A percentile compares a stretch with the other conserved stretches of the same genome.
Evolutionary conservation across 2,113 vertebrate species (phyloP).

Genomic region (Gambusia holbrooki): DNA sequence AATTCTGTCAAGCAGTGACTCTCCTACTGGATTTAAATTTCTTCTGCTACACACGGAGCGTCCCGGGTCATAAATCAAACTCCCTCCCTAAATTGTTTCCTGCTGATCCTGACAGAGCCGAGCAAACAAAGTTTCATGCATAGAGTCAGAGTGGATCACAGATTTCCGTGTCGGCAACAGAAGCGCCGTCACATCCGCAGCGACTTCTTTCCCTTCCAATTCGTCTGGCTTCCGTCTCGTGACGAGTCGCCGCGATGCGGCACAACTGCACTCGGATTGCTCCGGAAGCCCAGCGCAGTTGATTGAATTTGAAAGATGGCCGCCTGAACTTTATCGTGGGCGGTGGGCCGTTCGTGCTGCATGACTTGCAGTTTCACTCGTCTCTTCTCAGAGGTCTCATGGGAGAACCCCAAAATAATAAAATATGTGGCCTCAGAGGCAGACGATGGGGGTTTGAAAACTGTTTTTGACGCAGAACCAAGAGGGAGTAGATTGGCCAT

Average conservation of each 20-base stretch:
- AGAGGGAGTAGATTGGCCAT: conserved; percentile 10
- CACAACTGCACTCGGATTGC: background rate
- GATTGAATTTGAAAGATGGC: conserved; percentile 31
- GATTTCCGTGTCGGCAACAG: conserved; percentile 19
- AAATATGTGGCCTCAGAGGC: conserved; percentile 49
- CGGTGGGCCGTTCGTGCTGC: conserved; percentile 8
- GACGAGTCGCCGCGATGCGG: background rate
- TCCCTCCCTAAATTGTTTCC: background rate
- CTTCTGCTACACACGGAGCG: background rate
- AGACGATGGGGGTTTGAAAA: conserved; percentile 54
- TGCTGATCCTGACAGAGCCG: conserved; percentile 12
- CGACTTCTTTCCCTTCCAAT: background rate
- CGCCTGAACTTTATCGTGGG: conserved; percentile 29
- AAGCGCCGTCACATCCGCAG: conserved; percentile 12
- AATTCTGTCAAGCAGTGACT: background rate
- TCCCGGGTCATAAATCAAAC: conserved; percentile 24
- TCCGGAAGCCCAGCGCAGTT: conserved; percentile 3
- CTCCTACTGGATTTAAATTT: background rate
- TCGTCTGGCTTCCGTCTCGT: conserved; percentile 8
- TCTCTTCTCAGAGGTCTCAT: conserved; percentile 47
- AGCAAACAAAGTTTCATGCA: conserved; percentile 27
- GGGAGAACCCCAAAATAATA: conserved; percentile 49
- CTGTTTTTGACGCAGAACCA: conserved; percentile 45
- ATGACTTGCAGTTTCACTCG: conserved; percentile 10
- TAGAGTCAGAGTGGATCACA: conserved; percentile 27